Percentiles rank a stretch among this genome's conserved stretches.
phyloP scores from a whole-genome alignment of 2,888 invertebrate species.

The Pyrgus malvae region DNA sequence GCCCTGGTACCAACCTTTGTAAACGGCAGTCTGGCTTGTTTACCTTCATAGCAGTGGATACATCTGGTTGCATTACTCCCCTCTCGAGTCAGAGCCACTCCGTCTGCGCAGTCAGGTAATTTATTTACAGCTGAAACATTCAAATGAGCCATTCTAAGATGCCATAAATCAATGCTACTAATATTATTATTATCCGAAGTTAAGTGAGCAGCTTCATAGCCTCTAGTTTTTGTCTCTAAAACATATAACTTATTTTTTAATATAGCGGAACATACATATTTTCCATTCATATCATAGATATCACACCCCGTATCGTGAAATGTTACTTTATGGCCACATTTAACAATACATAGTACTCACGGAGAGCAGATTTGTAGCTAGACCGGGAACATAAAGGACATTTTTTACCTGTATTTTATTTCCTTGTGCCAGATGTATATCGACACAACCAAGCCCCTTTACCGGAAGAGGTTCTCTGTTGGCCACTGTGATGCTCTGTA shows the following conservation, averaged over 20 bases:
- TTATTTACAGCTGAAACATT: too few species aligned
- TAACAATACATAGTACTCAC: background rate
- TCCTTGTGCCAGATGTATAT: background rate
- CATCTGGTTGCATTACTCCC: too few species aligned
- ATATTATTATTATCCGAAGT: too few species aligned
- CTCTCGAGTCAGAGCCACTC: too few species aligned
- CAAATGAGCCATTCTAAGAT: too few species aligned
- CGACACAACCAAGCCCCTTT: background rate
- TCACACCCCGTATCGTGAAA: background rate
- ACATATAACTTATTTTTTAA: too few species aligned
- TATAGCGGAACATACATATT: background rate
- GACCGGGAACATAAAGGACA: too few species aligned
- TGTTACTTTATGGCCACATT: background rate
- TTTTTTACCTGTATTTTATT: background rate
- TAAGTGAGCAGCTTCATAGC: too few species aligned
- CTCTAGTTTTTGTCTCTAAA: too few species aligned
- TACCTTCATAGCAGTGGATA: constrained; percentile 22
- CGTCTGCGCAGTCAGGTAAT: too few species aligned
- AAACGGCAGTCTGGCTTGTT: constrained; percentile 25
- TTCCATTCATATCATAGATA: background rate
- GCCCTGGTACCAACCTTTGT: constrained; percentile 7
- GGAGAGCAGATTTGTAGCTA: background rate
- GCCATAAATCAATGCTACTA: too few species aligned
- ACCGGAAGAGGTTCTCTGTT: background rate
- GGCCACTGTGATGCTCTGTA: background rate